Percentiles rank a stretch among this genome's conserved stretches.
Conservation (phyloP, 2,888 invertebrate genomes). For the Gastracanthus pulcherrimus region DNA sequence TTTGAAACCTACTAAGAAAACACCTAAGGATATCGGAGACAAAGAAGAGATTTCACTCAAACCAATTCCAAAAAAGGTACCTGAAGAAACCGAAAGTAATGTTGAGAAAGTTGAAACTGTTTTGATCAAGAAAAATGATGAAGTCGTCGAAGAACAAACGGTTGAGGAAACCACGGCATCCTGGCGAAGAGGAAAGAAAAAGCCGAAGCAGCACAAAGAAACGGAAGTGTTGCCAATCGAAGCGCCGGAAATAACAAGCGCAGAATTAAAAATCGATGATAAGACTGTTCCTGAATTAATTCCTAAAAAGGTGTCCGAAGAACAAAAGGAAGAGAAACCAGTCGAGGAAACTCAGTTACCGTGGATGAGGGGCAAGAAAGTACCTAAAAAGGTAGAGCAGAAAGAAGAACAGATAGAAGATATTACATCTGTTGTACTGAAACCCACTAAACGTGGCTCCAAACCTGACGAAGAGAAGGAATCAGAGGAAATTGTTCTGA, state of each 20-base stretch:
- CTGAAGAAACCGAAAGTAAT: slow-evolving; percentile 55
- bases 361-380: slow-evolving; percentile 72
- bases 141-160: slow-evolving; percentile 56
- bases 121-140: slow-evolving; percentile 62
- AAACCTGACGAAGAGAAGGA: slow-evolving; percentile 67
- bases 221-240: too few relatives aligned
- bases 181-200: slow-evolving; percentile 63
- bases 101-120: neutral
- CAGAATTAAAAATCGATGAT: too few relatives aligned
- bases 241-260: too few relatives aligned
- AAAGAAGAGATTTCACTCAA: slow-evolving; percentile 58
- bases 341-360: slow-evolving; percentile 78
- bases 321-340: slow-evolving; percentile 57
- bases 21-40: slow-evolving; percentile 58
- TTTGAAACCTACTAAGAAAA: slow-evolving; percentile 66
- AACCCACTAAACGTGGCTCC: slow-evolving; percentile 60
- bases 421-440: slow-evolving; percentile 60
- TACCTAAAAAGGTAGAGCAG: slow-evolving; percentile 61
- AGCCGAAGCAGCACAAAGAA: slow-evolving; percentile 49
- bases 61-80: slow-evolving; percentile 39
- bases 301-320: slow-evolving; percentile 56
- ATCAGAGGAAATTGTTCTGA: slow-evolving; percentile 69
- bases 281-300: slow-evolving; percentile 62
- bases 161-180: slow-evolving; percentile 61
- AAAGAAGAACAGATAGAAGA: slow-evolving; percentile 67